These are phyloP conservation scores for Megaceryle alcyon DNA, from an alignment of 2,797 vertebrate genomes.

Conservation along the genomic window DNA sequence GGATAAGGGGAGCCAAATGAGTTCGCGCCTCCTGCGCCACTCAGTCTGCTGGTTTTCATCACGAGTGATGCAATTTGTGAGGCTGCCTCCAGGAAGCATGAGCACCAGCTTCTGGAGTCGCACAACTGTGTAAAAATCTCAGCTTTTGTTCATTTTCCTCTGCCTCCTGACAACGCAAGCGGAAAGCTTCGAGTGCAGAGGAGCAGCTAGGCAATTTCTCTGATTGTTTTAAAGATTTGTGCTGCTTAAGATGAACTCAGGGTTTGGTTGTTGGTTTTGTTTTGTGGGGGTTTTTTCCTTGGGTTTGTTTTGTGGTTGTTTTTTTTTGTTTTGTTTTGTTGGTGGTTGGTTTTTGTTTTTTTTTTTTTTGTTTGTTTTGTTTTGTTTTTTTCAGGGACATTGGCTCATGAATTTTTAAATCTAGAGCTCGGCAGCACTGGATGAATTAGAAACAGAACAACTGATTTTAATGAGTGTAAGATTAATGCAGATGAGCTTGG, in stretches of 20 bases:
- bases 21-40: accelerated
- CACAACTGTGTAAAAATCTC: neutral
- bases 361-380: too few species aligned
- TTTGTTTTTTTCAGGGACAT: neutral
- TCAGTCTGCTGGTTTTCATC: neutral
- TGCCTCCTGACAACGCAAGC: neutral
- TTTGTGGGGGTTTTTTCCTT: neutral
- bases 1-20: neutral
- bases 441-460: slow-evolving; percentile 41
- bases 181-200: neutral
- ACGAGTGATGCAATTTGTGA: neutral
- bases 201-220: neutral
- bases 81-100: neutral
- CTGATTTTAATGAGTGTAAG: slow-evolving; percentile 44
- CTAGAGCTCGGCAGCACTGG: neutral
- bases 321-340: too few species aligned
- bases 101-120: neutral
- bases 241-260: neutral
- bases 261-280: too few species aligned
- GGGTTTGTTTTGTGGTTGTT: too few species aligned
- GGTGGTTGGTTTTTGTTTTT: too few species aligned
- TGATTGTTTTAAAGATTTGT: neutral
- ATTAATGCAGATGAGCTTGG: slow-evolving; percentile 55
- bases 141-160: neutral
- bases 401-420: slow-evolving; percentile 47